Conservation (phyloP, 2,797 vertebrate species). For the Pangasius mekongensis region DNA sequence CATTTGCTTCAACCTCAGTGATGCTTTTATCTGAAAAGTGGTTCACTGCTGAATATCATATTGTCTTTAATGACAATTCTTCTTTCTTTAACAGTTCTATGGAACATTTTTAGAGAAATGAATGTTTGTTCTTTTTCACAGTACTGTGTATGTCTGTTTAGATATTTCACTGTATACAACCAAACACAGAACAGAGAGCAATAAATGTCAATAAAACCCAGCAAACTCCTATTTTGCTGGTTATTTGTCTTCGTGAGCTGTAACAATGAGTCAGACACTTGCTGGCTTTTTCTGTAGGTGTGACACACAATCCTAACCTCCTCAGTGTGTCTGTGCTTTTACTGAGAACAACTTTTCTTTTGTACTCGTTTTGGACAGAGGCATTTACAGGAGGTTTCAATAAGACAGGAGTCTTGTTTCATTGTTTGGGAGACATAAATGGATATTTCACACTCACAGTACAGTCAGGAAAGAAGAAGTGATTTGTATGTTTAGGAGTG, state of each 20-base stretch:
- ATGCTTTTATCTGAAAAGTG: neutral
- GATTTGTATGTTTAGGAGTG: constrained; percentile 3
- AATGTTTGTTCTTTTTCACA: neutral
- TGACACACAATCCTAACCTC: constrained; percentile 13
- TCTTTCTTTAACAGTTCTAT: neutral
- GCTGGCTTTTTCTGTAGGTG: constrained; percentile 11
- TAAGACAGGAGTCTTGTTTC: constrained; percentile 10
- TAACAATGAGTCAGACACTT: constrained; percentile 29
- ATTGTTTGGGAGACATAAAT: neutral
- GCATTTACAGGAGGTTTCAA: neutral
- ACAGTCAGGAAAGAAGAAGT: constrained; percentile 9
- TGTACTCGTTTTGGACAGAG: neutral
- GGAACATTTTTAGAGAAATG: neutral
- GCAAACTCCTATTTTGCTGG: constrained; percentile 4
- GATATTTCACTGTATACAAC: neutral
- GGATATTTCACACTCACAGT: neutral
- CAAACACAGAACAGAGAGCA: neutral
- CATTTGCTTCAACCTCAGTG: neutral
- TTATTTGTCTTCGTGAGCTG: neutral
- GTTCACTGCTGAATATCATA: neutral
- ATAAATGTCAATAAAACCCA: neutral
- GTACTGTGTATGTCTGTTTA: neutral
- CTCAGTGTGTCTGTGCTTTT: neutral
- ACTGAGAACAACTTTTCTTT: constrained; percentile 3
- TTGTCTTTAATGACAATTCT: constrained; percentile 1